Conservation (phyloP, 2,888 invertebrate genomes). For the Thalpophila matura region DNA sequence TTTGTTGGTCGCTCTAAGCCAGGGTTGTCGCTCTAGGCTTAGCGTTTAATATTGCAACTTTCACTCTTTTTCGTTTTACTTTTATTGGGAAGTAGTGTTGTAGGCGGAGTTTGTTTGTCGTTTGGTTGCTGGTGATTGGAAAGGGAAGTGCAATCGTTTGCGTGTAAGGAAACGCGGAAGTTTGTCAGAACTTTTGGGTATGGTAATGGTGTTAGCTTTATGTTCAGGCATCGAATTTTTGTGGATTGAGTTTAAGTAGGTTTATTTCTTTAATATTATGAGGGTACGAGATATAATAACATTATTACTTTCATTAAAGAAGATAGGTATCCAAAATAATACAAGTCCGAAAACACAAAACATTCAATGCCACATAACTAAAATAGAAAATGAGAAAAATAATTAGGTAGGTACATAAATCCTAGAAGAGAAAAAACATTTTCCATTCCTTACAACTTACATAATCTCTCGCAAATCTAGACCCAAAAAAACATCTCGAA, state of each 20-base stretch:
- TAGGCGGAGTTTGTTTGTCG: conserved; percentile 25
- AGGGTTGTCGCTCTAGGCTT: conserved; percentile 70
- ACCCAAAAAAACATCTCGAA: conserved; percentile 32
- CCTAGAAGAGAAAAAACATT: background rate
- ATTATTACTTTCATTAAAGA: no score
- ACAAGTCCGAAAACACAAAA: no score
- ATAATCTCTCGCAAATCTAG: conserved; percentile 35
- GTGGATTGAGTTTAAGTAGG: background rate
- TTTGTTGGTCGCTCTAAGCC: conserved; percentile 69
- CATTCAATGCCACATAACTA: no score
- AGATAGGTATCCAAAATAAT: no score
- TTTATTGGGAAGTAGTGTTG: conserved; percentile 43
- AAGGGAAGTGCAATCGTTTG: conserved; percentile 17
- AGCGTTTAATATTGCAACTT: conserved; percentile 48
- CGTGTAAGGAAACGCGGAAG: background rate
- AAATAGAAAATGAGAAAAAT: background rate
- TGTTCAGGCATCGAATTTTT: background rate
- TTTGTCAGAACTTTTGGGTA: background rate
- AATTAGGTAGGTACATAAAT: no score
- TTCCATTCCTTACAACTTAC: background rate
- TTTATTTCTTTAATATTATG: no score
- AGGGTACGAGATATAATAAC: no score
- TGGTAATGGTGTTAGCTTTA: background rate
- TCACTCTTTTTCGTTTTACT: conserved; percentile 37
- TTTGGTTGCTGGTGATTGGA: conserved; percentile 21